Evolutionary conservation across 2,113 vertebrate genomes (phyloP), one percentile per base, ranked within the genome.

Genomic region (Lethenteron reissneri): DNA sequence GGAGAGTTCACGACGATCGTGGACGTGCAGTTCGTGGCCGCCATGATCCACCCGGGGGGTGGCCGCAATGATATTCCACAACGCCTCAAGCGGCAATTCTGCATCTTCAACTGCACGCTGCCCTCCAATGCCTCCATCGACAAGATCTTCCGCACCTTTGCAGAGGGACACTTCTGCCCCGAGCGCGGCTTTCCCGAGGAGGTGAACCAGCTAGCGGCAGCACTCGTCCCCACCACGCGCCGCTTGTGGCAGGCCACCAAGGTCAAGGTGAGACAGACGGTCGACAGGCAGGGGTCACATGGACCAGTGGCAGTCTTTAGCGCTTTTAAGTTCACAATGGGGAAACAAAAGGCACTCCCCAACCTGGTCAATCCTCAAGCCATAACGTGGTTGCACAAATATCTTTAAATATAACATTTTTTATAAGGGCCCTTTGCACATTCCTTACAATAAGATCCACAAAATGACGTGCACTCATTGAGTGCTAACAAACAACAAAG

Each of bases 21-120:
- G 71, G 86, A 88, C 19, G 71, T 84, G n/a, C 83, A 86, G 77
- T 79, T 88, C 76, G 81, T 81, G 69, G 85, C 84, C 8, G 86
- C 86, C 71, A 88, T 88, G 86, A 88, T 85, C 77, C 86, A 88
- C 70, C 85, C 86, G 0, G 85, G 86, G 0, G 85, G 86, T 6
- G 86, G 86, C 10, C 79, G 83, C 25, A 87, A 88, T 1, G 86
- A 88, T 76, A 83, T 87, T 72, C 86, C 86, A 4, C 84, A 88
- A 75, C 83, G 86, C 41, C 82, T 88, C 57, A 87, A 88, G 75
- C 81, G 86, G 11, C 85, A 88, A 73, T 88, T 88, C 77, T 79
- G 78, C 74, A 75, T 85, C 76, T 87, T 85, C 74, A 88, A 88
- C 77, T 86, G 83, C 80, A 84, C 86, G 0, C 75, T 88, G 57